Conservation (phyloP, 2,797 vertebrate genomes). For the Characodon lateralis region DNA sequence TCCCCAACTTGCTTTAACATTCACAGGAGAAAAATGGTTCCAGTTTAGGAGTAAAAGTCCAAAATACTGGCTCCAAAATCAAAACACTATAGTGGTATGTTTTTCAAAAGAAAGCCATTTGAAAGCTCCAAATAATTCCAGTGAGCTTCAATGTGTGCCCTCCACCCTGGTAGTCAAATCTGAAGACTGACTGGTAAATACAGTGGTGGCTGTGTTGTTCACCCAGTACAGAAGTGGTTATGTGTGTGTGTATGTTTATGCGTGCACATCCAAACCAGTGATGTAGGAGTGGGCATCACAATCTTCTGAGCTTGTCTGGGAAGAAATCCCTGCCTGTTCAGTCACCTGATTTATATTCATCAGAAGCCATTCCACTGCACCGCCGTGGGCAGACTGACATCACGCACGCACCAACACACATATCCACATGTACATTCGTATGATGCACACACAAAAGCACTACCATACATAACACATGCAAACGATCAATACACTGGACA, state of each 20-base stretch:
- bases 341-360: slow-evolving; percentile 88
- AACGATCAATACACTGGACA: slow-evolving; percentile 24
- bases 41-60: not conserved
- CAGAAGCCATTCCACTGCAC: slow-evolving; percentile 71
- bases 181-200: slow-evolving; percentile 59
- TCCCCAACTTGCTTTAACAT: slow-evolving; percentile 58
- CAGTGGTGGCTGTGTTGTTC: slow-evolving; percentile 63
- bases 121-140: slow-evolving; percentile 15
- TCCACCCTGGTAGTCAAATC: slow-evolving; percentile 41
- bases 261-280: slow-evolving; percentile 46
- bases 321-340: slow-evolving; percentile 77
- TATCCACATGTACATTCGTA: slow-evolving; percentile 29
- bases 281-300: slow-evolving; percentile 78
- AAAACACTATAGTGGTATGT: slow-evolving; percentile 3
- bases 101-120: slow-evolving; percentile 13
- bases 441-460: slow-evolving; percentile 31
- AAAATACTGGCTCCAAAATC: slow-evolving; percentile 12
- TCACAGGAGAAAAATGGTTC: not conserved
- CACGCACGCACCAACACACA: slow-evolving; percentile 35
- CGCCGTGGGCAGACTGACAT: slow-evolving; percentile 77
- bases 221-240: slow-evolving; percentile 54
- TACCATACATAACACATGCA: slow-evolving; percentile 35
- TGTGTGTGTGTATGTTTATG: slow-evolving; percentile 39
- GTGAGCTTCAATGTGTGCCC: slow-evolving; percentile 27
- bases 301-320: slow-evolving; percentile 74